These are phyloP conservation scores for Conopomorpha cramerella DNA, from an alignment of 1,140 invertebrate species.

Conservation along the genomic window DNA sequence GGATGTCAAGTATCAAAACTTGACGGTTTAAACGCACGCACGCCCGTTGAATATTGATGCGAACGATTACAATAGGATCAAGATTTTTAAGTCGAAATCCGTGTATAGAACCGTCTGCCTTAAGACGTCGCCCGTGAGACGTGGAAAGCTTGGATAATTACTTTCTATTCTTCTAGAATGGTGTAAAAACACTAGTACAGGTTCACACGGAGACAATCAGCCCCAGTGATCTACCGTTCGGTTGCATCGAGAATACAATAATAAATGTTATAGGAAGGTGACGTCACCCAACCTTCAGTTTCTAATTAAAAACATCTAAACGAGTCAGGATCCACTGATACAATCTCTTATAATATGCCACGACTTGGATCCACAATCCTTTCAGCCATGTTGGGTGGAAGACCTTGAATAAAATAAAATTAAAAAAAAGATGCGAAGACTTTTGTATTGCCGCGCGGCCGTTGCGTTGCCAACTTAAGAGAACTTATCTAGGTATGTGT, in stretches of 20 bases:
- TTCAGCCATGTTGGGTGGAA: too few relatives aligned
- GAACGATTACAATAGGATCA: slow-evolving; percentile 28
- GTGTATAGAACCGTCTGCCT: too few relatives aligned
- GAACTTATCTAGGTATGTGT: slow-evolving; percentile 13
- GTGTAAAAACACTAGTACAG: slow-evolving; percentile 20
- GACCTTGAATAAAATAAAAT: too few relatives aligned
- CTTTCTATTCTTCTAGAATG: slow-evolving; percentile 50
- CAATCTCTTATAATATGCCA: too few relatives aligned
- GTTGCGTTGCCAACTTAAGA: slow-evolving; percentile 38
- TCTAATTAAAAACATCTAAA: slow-evolving; percentile 21
- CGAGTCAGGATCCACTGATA: too few relatives aligned
- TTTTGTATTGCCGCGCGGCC: not conserved
- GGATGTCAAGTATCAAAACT: slow-evolving; percentile 25
- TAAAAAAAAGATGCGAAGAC: too few relatives aligned
- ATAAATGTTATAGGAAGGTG: too few relatives aligned
- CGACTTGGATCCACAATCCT: too few relatives aligned
- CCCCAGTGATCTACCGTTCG: slow-evolving; percentile 30
- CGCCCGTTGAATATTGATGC: slow-evolving; percentile 26
- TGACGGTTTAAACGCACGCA: slow-evolving; percentile 24
- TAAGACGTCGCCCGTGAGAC: too few relatives aligned
- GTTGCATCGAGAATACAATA: too few relatives aligned
- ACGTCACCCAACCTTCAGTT: slow-evolving; percentile 40
- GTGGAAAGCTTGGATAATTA: slow-evolving; percentile 29
- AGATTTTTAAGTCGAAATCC: too few relatives aligned
- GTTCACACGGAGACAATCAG: slow-evolving; percentile 37